Conservation (phyloP, 1,140 invertebrate genomes). For the Cardiocondyla obscurior region DNA sequence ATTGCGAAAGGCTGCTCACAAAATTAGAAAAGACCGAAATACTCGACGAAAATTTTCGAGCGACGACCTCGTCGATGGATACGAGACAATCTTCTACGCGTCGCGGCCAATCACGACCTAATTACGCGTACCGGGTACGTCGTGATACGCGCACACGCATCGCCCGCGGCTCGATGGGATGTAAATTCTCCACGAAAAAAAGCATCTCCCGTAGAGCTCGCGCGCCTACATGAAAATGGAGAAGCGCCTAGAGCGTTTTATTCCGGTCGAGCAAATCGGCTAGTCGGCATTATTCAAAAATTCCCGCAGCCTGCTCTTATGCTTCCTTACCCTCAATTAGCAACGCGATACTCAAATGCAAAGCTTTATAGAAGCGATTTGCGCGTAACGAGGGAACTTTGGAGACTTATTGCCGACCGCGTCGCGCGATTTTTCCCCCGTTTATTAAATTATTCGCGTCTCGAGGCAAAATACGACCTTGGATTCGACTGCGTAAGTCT, state of each 20-base stretch:
- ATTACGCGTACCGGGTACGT: constrained; percentile 41
- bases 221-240: constrained; percentile 48
- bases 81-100: constrained; percentile 28
- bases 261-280: constrained; percentile 40
- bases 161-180: constrained; percentile 31
- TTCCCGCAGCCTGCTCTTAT: constrained; percentile 38
- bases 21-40: neutral
- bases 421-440: constrained; percentile 30
- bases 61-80: constrained; percentile 11
- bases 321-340: constrained; percentile 57
- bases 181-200: constrained; percentile 42
- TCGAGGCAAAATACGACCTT: neutral
- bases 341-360: constrained; percentile 46
- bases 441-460: constrained; percentile 33
- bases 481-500: neutral
- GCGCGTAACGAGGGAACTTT: constrained; percentile 45
- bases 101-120: constrained; percentile 50
- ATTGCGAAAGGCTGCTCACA: neutral
- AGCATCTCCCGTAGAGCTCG: constrained; percentile 13
- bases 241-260: constrained; percentile 38
- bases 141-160: constrained; percentile 32
- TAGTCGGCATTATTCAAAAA: constrained; percentile 50
- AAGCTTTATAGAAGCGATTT: constrained; percentile 47
- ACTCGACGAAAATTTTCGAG: neutral
- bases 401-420: constrained; percentile 31